Evolutionary conservation across 2,797 vertebrate species (phyloP).

Genomic region (Gobionotothen gibberifrons): DNA sequence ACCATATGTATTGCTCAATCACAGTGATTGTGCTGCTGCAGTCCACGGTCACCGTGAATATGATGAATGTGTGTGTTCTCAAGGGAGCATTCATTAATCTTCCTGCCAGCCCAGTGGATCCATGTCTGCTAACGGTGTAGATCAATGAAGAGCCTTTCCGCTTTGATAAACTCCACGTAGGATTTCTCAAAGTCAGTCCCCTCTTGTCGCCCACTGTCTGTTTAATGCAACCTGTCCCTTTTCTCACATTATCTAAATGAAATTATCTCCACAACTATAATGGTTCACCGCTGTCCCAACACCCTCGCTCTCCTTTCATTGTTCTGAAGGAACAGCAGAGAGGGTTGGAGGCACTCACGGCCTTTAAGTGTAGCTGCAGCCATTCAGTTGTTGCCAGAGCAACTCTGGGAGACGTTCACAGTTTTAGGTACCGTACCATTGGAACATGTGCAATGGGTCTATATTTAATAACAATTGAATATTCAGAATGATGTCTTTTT

Average conservation of each 20-base stretch:
- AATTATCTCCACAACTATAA: conserved; percentile 41
- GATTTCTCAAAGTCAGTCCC: conserved; percentile 34
- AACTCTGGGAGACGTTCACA: conserved; percentile 12
- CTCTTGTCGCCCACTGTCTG: conserved; percentile 4
- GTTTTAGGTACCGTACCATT: neutral
- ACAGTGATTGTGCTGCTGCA: neutral
- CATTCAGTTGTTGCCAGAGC: conserved; percentile 42
- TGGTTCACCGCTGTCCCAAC: conserved; percentile 20
- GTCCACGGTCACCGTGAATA: neutral
- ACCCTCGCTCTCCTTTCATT: neutral
- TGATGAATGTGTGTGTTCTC: conserved; percentile 10
- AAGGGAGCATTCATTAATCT: conserved; percentile 23
- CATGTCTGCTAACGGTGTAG: conserved; percentile 19
- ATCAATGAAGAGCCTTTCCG: conserved; percentile 53
- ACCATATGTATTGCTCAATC: too few relatives aligned
- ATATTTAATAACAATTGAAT: neutral
- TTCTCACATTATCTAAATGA: conserved; percentile 28
- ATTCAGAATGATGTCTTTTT: neutral
- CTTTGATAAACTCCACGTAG: neutral
- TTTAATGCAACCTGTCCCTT: neutral
- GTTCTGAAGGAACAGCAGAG: conserved; percentile 7
- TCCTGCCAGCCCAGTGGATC: conserved; percentile 22
- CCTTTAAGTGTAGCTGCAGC: conserved; percentile 26
- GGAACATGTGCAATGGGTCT: neutral
- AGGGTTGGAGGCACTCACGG: conserved; percentile 1